These are phyloP conservation scores for Diarsia rubi DNA, from an alignment of 2,888 invertebrate genomes.

Conservation along the genomic window DNA sequence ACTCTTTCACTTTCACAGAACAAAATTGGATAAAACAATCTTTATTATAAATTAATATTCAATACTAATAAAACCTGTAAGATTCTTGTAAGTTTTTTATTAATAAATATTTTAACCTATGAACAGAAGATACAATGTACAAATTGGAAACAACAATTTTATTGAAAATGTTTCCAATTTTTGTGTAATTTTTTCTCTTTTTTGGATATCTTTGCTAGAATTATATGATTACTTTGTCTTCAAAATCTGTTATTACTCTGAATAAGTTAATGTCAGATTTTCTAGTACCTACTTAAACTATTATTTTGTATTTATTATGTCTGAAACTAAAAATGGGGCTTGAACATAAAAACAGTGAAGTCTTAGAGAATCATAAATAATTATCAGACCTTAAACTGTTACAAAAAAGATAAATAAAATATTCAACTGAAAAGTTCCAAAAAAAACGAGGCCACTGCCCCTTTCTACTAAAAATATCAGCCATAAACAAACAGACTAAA, in stretches of 20 bases:
- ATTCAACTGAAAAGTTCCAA: constrained; percentile 5
- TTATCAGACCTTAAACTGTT: background rate
- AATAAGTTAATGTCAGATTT: background rate
- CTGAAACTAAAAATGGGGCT: background rate
- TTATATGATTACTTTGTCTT: background rate
- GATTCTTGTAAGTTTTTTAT: background rate
- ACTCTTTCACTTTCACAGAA: too few species aligned
- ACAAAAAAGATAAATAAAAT: constrained; percentile 13
- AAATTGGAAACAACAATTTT: background rate
- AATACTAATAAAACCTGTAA: background rate
- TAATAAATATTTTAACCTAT: background rate
- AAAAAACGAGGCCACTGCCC: constrained; percentile 29
- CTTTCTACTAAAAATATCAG: constrained; percentile 23
- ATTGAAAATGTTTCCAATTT: background rate
- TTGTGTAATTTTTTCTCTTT: background rate
- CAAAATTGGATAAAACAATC: too few species aligned
- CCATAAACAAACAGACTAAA: constrained; percentile 52
- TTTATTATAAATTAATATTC: too few species aligned
- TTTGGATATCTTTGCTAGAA: background rate
- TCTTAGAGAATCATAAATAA: background rate
- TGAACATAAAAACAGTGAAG: background rate
- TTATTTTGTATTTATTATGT: background rate
- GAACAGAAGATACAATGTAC: background rate
- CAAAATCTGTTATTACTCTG: background rate
- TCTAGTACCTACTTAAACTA: background rate